A percentile compares a stretch with the other conserved stretches of the same genome.
These are phyloP conservation scores for Anoplolepis gracilipes DNA, from an alignment of 1,140 invertebrate species.

Conservation along the genomic window DNA sequence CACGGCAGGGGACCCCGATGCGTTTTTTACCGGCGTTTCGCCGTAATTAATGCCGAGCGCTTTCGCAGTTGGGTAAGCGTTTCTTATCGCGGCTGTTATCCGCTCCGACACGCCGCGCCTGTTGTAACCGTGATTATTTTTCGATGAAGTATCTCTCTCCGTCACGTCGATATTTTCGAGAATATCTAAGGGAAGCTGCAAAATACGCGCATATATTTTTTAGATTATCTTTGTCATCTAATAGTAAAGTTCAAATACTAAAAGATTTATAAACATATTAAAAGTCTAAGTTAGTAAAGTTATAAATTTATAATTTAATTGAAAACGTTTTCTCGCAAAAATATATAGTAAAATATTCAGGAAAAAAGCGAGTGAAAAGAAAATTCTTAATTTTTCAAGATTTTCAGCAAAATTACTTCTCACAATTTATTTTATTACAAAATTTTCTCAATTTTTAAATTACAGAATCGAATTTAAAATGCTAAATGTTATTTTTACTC, in stretches of 20 bases:
- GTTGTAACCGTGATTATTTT: constrained; percentile 37
- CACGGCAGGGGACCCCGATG: not conserved
- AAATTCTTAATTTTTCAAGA: not conserved
- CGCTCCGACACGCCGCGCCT: constrained; percentile 26
- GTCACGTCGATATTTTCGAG: not conserved
- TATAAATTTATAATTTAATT: not conserved
- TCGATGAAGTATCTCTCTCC: not conserved
- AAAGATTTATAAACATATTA: not conserved
- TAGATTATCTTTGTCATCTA: too few species aligned
- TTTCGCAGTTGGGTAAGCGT: constrained; percentile 27
- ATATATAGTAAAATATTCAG: not conserved
- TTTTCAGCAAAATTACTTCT: not conserved
- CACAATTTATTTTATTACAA: too few species aligned
- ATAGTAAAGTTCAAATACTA: not conserved
- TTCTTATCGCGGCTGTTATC: constrained; percentile 44
- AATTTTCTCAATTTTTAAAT: too few species aligned
- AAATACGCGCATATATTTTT: too few species aligned
- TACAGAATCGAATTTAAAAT: not conserved
- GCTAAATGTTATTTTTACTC: not conserved
- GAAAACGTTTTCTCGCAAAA: not conserved
- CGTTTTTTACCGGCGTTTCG: constrained; percentile 29
- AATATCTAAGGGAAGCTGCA: not conserved
- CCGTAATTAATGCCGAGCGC: constrained; percentile 47
- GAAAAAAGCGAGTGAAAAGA: too few species aligned
- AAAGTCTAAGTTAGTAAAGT: not conserved